phyloP scores from a whole-genome alignment of 2,888 invertebrate species.

The Cataglyphis livida region DNA sequence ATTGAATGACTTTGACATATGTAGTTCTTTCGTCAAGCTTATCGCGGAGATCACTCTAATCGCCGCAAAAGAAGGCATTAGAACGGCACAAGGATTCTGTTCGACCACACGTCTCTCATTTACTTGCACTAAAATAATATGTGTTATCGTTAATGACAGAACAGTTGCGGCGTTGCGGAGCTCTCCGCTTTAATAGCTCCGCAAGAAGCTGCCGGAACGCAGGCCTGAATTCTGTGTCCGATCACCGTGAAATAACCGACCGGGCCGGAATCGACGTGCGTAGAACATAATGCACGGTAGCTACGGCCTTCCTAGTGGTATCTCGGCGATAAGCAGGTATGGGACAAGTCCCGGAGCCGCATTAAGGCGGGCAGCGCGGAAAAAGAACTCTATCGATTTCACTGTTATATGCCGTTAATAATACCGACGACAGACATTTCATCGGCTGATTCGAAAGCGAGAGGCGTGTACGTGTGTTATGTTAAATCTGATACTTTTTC shows the following conservation, averaged over 20 bases:
- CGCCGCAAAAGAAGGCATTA: constrained; percentile 1
- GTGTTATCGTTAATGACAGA: constrained; percentile 35
- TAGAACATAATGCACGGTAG: constrained; percentile 60
- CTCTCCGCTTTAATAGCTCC: constrained; percentile 57
- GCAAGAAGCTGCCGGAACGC: constrained; percentile 49
- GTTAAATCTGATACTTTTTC: constrained; percentile 2
- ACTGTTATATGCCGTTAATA: constrained; percentile 59
- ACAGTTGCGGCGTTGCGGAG: constrained; percentile 39
- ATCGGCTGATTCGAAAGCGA: constrained; percentile 47
- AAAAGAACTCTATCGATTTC: constrained; percentile 64
- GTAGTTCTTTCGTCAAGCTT: background rate
- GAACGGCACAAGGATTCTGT: constrained; percentile 19
- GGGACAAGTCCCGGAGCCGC: constrained; percentile 49
- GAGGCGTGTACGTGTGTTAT: constrained; percentile 37
- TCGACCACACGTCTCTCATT: constrained; percentile 43
- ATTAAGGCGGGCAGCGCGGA: constrained; percentile 30
- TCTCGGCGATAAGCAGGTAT: constrained; percentile 57
- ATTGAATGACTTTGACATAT: background rate
- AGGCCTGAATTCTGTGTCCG: constrained; percentile 56
- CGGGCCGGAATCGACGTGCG: constrained; percentile 53
- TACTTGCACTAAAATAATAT: constrained; percentile 44
- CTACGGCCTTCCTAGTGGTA: constrained; percentile 44
- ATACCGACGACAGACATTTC: constrained; percentile 52
- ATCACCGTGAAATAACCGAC: constrained; percentile 66
- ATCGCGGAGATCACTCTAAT: background rate